Conservation (phyloP, 2,797 vertebrate species). For the Thunnus albacares region DNA sequence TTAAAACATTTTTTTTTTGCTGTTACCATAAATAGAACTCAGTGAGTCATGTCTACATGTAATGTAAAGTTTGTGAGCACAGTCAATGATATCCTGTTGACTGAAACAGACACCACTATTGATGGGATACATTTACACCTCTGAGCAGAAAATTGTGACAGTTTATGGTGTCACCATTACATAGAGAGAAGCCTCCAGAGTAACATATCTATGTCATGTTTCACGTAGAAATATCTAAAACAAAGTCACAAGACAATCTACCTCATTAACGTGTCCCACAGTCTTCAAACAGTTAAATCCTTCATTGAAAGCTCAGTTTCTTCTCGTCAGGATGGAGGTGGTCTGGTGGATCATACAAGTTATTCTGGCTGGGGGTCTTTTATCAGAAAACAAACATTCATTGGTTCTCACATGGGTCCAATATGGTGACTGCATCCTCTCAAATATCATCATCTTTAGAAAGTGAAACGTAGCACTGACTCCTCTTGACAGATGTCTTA, state of each 20-base stretch:
- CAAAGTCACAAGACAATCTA: conserved; percentile 34
- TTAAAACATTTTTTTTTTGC: conserved; percentile 1
- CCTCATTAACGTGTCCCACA: conserved; percentile 45
- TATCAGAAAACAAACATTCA: conserved; percentile 55
- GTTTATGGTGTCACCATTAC: conserved; percentile 25
- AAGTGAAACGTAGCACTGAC: conserved; percentile 60
- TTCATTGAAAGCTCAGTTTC: conserved; percentile 16
- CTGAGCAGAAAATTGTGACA: conserved; percentile 29
- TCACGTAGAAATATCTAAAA: conserved; percentile 5
- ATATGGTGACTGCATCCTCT: conserved; percentile 66
- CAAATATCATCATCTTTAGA: conserved; percentile 73
- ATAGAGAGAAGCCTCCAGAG: conserved; percentile 9
- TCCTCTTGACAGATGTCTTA: conserved; percentile 75
- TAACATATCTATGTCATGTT: conserved; percentile 12
- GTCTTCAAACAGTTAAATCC: conserved; percentile 7
- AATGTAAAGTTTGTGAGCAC: conserved; percentile 17
- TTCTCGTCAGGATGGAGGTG: conserved; percentile 12
- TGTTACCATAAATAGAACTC: conserved; percentile 38
- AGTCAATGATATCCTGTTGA: conserved; percentile 28
- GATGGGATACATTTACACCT: conserved; percentile 48
- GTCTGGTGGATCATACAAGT: background rate
- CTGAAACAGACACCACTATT: conserved; percentile 58
- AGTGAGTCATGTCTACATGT: conserved; percentile 17
- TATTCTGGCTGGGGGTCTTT: conserved; percentile 48
- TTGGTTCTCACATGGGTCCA: conserved; percentile 55